phyloP scores from a whole-genome alignment of 2,113 vertebrate genomes.

The Orthonyx spaldingii region DNA sequence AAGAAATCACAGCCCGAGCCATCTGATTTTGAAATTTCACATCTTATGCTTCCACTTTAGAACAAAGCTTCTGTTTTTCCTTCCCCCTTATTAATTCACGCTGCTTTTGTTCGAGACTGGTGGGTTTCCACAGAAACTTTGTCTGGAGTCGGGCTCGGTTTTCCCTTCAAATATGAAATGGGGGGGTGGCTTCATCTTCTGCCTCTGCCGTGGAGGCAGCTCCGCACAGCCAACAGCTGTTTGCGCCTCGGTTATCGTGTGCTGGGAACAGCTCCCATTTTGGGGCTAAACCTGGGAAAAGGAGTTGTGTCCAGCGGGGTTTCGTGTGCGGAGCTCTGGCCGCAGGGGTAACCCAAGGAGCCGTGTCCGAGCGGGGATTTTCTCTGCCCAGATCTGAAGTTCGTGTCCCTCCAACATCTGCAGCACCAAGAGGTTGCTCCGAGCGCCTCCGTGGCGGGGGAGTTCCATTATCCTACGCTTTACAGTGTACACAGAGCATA shows the following conservation, averaged over 20 bases:
- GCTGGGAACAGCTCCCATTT: background rate
- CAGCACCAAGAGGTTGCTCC: background rate
- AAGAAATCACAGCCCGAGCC: slow-evolving; percentile 71
- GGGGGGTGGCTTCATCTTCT: background rate
- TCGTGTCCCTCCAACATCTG: background rate
- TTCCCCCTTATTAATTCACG: background rate
- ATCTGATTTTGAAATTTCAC: slow-evolving; percentile 69
- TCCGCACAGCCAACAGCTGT: background rate
- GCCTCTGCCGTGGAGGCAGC: background rate
- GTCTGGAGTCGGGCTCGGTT: background rate
- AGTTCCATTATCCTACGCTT: background rate
- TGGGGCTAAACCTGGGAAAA: background rate
- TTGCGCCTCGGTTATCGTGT: background rate
- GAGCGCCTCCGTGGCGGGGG: background rate
- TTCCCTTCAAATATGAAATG: background rate
- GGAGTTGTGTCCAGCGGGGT: background rate
- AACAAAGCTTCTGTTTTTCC: slow-evolving; percentile 48
- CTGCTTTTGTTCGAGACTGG: background rate
- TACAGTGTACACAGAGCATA: background rate
- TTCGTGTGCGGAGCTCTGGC: background rate
- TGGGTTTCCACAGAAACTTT: background rate
- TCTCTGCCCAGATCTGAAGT: background rate
- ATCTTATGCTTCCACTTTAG: slow-evolving; percentile 44
- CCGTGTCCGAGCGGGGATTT: background rate
- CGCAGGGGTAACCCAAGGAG: background rate